Percentiles rank a stretch among this genome's conserved stretches.
Evolutionary conservation across 2,797 vertebrate species (phyloP).

Genomic region (Galagoides demidoff): DNA sequence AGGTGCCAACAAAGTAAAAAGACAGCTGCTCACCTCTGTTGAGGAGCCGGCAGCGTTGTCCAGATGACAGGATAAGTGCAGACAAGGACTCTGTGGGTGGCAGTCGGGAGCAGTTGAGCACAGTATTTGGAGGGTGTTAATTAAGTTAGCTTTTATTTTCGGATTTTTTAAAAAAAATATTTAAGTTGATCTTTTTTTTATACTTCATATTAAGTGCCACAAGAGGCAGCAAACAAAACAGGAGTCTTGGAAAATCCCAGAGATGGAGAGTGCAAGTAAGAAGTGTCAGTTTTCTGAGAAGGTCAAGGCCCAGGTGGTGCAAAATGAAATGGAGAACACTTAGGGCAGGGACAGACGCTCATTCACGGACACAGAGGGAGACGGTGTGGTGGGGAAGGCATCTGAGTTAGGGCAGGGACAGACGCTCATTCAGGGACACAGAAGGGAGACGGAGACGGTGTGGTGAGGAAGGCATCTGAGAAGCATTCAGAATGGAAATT

Average conservation of each 20-base stretch:
- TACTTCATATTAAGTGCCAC: not conserved
- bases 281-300: not conserved
- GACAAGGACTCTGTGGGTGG: not conserved
- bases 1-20: not conserved
- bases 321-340: not conserved
- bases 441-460: too few relatives aligned
- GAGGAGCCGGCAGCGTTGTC: not conserved
- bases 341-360: not conserved
- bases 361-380: not conserved
- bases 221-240: not conserved
- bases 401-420: too few relatives aligned
- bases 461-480: too few relatives aligned
- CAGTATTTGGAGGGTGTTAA: not conserved
- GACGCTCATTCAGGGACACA: too few relatives aligned
- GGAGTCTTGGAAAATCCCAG: not conserved
- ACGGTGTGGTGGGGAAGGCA: too few relatives aligned
- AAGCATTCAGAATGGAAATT: not conserved
- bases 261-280: not conserved
- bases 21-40: accelerated
- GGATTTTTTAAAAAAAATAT: not conserved
- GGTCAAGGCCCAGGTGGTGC: not conserved
- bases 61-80: not conserved
- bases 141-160: not conserved
- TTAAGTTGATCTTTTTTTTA: not conserved
- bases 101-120: too few relatives aligned